These are phyloP conservation scores for Neodiprion fabricii DNA, from an alignment of 1,140 invertebrate genomes.

Conservation along the genomic window DNA sequence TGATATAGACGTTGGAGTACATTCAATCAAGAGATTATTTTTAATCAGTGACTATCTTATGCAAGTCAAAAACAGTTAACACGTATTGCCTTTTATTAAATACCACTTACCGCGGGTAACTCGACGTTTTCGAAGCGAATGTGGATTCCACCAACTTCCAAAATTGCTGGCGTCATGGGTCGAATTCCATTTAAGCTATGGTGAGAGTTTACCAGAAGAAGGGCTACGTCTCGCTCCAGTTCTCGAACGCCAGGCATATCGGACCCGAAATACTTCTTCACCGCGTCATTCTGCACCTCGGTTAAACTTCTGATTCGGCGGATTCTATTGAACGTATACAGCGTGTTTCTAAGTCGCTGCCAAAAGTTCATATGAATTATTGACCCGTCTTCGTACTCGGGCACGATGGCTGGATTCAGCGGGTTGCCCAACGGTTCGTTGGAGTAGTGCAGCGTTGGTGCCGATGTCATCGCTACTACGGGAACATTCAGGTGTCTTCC, in stretches of 20 bases:
- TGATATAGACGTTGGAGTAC: no score
- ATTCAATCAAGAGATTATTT: no score
- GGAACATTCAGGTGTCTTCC: not conserved
- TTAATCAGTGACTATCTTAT: no score
- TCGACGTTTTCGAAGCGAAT: slow-evolving; percentile 24
- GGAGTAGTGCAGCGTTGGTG: not conserved
- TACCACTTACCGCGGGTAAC: slow-evolving; percentile 33
- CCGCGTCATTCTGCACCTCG: slow-evolving; percentile 33
- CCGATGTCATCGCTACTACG: not conserved
- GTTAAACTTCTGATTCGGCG: not conserved
- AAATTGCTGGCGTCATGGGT: slow-evolving; percentile 40
- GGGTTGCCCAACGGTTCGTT: not conserved
- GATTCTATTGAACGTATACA: not conserved
- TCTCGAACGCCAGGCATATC: slow-evolving; percentile 55
- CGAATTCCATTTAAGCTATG: slow-evolving; percentile 37
- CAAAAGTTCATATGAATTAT: not conserved
- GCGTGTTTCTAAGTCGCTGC: not conserved
- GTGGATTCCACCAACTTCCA: slow-evolving; percentile 50
- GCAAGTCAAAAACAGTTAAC: no score
- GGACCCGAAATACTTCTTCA: slow-evolving; percentile 50
- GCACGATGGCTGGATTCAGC: not conserved
- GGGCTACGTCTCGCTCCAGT: slow-evolving; percentile 58
- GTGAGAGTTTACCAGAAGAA: slow-evolving; percentile 59
- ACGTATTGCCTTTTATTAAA: no score
- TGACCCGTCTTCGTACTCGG: not conserved